Percentiles rank a stretch among this genome's conserved stretches.
Evolutionary conservation across 2,888 invertebrate genomes (phyloP).

Genomic region (Esperia sulphurella): DNA sequence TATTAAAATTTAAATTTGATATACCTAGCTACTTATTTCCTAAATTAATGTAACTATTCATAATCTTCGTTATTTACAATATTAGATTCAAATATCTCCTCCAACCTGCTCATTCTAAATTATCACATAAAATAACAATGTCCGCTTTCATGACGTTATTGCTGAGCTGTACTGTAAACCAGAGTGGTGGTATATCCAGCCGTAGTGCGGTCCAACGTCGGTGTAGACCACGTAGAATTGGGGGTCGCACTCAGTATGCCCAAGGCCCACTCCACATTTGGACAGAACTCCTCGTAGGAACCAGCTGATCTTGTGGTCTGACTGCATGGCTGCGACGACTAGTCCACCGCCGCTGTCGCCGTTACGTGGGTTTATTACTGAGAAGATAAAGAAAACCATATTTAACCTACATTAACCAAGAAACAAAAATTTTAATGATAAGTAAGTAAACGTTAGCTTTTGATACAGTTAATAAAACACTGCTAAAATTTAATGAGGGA

Average conservation of each 20-base stretch:
- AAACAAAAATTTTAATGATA: no score
- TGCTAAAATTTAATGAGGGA: no score
- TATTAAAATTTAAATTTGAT: no score
- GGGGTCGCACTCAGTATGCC: conserved; percentile 45
- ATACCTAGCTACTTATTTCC: no score
- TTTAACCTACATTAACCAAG: no score
- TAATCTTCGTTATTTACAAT: no score
- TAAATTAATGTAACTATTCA: no score
- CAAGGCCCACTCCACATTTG: conserved; percentile 51
- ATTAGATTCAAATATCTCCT: no score
- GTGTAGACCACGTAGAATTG: conserved; percentile 58
- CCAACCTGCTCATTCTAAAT: neutral
- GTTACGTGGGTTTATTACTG: conserved; percentile 79
- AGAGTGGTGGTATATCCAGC: conserved; percentile 63
- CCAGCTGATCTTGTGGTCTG: conserved; percentile 60
- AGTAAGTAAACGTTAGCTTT: no score
- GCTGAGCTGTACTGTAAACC: conserved; percentile 44
- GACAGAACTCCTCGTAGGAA: conserved; percentile 63
- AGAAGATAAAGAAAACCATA: neutral
- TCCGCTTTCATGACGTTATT: conserved; percentile 30
- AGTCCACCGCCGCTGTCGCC: conserved; percentile 83
- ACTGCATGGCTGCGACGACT: conserved; percentile 52
- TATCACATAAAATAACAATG: neutral
- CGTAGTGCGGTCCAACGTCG: conserved; percentile 62
- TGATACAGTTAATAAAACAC: no score